A percentile compares a stretch with the other conserved stretches of the same genome.
Evolutionary conservation across 2,797 vertebrate genomes (phyloP).

Genomic region (Sciurus carolinensis): DNA sequence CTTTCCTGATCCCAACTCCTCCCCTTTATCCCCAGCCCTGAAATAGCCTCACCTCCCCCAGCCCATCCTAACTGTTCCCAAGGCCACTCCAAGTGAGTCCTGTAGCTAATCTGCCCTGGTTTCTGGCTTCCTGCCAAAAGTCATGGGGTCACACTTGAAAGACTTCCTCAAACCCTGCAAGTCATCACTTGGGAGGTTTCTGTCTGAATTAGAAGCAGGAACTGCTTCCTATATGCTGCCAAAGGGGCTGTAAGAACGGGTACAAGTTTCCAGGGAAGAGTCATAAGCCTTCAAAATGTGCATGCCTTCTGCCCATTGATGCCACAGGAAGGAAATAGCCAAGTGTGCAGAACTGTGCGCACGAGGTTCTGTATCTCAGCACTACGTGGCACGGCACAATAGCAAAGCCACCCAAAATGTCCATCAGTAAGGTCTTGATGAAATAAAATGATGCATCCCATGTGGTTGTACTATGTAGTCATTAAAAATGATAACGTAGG

Average conservation of each 20-base stretch:
- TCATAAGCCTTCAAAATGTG: background rate
- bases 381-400: background rate
- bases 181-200: slow-evolving; percentile 42
- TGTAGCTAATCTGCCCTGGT: background rate
- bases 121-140: slow-evolving; percentile 78
- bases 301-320: background rate
- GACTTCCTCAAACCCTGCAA: slow-evolving; percentile 78
- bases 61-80: background rate
- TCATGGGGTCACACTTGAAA: slow-evolving; percentile 80
- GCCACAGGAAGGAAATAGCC: background rate
- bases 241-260: background rate
- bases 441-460: background rate
- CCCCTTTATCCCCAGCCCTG: background rate
- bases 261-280: background rate
- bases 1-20: background rate
- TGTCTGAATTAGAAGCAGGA: slow-evolving; percentile 67
- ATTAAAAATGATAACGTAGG: background rate
- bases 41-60: background rate
- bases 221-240: background rate
- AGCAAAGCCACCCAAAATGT: background rate
- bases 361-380: background rate
- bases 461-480: background rate
- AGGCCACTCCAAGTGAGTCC: background rate
- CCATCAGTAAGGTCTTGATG: background rate
- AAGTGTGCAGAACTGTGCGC: background rate